Conservation (phyloP, 37 sponge, comb jelly and placozoan species). For the Aplysina aerophoba region DNA sequence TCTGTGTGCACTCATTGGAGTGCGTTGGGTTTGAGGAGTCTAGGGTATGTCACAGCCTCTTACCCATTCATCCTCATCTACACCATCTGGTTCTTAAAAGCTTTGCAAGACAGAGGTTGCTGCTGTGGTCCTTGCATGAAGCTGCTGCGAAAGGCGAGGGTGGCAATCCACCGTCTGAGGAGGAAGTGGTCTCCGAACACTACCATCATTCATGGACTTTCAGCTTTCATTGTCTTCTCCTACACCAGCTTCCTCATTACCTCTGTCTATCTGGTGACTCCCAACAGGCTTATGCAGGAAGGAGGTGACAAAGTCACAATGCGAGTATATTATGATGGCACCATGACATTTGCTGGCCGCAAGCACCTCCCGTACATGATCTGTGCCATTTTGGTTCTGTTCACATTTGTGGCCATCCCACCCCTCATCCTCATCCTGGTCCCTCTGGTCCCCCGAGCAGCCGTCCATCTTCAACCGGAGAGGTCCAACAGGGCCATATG, state of each 20-base stretch:
- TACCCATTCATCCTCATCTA: conserved; percentile 23
- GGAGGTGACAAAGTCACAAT: background rate
- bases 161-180: conserved; percentile 2
- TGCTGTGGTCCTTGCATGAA: background rate
- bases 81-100: conserved; percentile 5
- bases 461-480: background rate
- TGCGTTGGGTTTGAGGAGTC: background rate
- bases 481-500: background rate
- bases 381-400: background rate
- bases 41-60: background rate
- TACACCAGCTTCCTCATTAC: conserved; percentile 25
- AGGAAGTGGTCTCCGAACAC: conserved; percentile 27
- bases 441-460: conserved; percentile 13
- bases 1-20: background rate
- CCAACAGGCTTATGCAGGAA: background rate
- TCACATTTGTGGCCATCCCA: conserved; percentile 13
- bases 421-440: background rate
- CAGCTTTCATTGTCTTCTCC: conserved; percentile 20
- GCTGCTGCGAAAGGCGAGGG: too few species aligned
- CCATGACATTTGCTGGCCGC: background rate
- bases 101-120: conserved; percentile 19
- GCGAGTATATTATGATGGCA: background rate
- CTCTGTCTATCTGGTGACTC: background rate
- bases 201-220: conserved; percentile 22
- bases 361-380: background rate